Conservation (phyloP, 64 coral and sea anemone genomes). For the Actinia equina region DNA sequence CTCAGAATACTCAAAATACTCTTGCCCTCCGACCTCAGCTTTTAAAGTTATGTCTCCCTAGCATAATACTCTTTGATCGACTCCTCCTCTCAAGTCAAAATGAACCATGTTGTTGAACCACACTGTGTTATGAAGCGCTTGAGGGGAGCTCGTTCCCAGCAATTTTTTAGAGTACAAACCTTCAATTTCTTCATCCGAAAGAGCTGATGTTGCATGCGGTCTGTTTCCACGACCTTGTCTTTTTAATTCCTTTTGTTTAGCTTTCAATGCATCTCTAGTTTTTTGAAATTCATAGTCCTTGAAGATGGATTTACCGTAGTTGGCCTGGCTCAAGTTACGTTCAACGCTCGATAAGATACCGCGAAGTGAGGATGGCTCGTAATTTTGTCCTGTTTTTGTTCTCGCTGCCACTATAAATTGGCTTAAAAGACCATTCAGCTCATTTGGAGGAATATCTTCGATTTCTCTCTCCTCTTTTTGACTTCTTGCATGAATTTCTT, state of each 20-base stretch:
- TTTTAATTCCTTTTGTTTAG: background rate
- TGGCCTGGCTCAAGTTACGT: no score
- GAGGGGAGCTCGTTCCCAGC: background rate
- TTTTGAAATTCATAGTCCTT: background rate
- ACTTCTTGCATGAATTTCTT: no score
- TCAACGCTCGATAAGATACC: no score
- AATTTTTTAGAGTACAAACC: background rate
- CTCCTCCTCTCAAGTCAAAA: background rate
- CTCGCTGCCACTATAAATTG: no score
- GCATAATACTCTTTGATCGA: background rate
- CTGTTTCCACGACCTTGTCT: background rate
- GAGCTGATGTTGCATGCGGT: background rate
- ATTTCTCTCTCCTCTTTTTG: no score
- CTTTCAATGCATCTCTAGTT: background rate
- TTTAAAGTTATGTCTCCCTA: constrained; percentile 26
- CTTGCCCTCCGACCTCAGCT: background rate
- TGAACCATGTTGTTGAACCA: constrained; percentile 34
- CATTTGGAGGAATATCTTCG: no score
- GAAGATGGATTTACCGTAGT: no score
- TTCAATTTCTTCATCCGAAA: background rate
- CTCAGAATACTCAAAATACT: background rate
- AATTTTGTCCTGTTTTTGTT: no score
- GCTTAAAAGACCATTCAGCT: no score
- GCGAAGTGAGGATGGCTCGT: no score
- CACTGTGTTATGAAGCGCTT: constrained; percentile 6